These are phyloP conservation scores for Sericinus montela DNA, from an alignment of 2,888 invertebrate genomes.

Conservation along the genomic window DNA sequence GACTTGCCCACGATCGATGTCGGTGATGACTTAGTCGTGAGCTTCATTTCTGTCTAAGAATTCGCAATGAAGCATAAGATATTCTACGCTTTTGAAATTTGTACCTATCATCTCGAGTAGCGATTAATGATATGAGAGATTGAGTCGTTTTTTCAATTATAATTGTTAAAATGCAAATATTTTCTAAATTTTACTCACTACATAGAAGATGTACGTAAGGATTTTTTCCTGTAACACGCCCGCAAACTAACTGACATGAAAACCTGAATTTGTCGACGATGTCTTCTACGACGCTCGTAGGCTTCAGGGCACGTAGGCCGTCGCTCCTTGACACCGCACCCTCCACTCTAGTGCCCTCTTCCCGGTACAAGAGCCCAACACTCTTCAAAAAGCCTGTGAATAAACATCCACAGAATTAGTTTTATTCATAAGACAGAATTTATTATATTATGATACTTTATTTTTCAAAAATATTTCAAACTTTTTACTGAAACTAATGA, in stretches of 20 bases:
- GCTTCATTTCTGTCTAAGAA: too few relatives aligned
- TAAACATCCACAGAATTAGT: constrained; percentile 24
- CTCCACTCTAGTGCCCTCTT: constrained; percentile 31
- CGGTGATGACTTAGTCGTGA: too few relatives aligned
- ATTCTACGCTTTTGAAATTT: too few relatives aligned
- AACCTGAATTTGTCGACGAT: constrained; percentile 22
- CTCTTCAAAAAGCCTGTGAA: constrained; percentile 27
- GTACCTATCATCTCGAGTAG: too few relatives aligned
- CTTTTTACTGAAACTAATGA: too few relatives aligned
- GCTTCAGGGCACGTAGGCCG: constrained; percentile 31
- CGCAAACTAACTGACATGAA: constrained; percentile 25
- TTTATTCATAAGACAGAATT: constrained; percentile 11
- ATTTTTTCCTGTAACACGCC: constrained; percentile 9
- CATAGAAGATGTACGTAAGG: neutral
- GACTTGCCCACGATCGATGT: too few relatives aligned
- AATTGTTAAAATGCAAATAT: too few relatives aligned
- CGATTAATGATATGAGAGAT: too few relatives aligned
- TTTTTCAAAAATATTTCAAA: too few relatives aligned
- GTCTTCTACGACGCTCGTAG: constrained; percentile 18
- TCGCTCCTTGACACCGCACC: constrained; percentile 38
- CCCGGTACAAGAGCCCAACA: constrained; percentile 35
- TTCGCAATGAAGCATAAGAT: too few relatives aligned
- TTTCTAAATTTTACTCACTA: too few relatives aligned
- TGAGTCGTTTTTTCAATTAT: too few relatives aligned
- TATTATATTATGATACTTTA: neutral